These are phyloP conservation scores for Drosophila diplacantha DNA, from an alignment of 2,888 invertebrate genomes.

Conservation along the genomic window DNA sequence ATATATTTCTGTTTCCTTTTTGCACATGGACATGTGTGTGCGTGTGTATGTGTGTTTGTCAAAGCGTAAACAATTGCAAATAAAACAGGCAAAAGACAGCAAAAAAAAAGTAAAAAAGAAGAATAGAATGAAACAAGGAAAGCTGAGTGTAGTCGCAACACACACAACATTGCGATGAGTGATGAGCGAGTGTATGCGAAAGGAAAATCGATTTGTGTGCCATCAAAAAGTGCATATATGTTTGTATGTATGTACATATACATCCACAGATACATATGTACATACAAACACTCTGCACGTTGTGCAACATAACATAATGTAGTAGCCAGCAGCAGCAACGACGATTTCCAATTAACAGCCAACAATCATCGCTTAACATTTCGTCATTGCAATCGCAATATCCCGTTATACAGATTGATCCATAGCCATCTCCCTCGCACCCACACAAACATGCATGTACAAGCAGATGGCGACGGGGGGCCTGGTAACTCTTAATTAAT, in stretches of 20 bases:
- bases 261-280: background rate
- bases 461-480: background rate
- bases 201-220: constrained; percentile 66
- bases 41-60: constrained; percentile 46
- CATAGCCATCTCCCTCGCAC: background rate
- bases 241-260: background rate
- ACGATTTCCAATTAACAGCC: constrained; percentile 63
- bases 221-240: constrained; percentile 59
- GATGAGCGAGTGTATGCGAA: constrained; percentile 60
- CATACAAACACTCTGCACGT: constrained; percentile 22
- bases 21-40: constrained; percentile 7
- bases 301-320: constrained; percentile 68
- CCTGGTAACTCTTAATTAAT: constrained; percentile 30
- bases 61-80: constrained; percentile 72
- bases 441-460: background rate
- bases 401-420: constrained; percentile 38
- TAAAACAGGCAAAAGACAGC: constrained; percentile 43
- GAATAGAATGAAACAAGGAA: constrained; percentile 25
- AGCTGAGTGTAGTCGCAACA: constrained; percentile 28
- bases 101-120: constrained; percentile 12
- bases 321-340: constrained; percentile 32
- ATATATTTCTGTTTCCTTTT: constrained; percentile 22
- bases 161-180: constrained; percentile 51
- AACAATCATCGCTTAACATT: constrained; percentile 56
- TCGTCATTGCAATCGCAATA: constrained; percentile 25